Percentiles rank a stretch among this genome's conserved stretches.
These are phyloP conservation scores for Amphipoea lucens DNA, from an alignment of 2,888 invertebrate genomes.

Conservation along the genomic window DNA sequence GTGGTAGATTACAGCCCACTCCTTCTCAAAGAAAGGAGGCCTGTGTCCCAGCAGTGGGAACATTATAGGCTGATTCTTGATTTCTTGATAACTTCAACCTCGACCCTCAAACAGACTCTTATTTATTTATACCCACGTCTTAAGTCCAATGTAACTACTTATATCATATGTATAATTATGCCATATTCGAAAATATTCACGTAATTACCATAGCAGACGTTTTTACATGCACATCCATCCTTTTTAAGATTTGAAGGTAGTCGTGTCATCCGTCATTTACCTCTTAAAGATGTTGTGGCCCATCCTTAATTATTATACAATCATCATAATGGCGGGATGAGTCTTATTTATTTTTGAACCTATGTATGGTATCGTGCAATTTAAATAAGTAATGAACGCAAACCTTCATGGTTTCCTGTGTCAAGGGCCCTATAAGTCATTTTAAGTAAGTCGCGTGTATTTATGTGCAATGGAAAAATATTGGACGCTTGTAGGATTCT, in stretches of 20 bases:
- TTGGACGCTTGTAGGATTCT: neutral
- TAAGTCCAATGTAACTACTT: constrained; percentile 25
- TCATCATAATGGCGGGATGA: neutral
- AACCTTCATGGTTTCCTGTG: constrained; percentile 1
- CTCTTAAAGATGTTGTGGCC: neutral
- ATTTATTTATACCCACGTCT: neutral
- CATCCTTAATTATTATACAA: neutral
- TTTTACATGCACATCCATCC: constrained; percentile 10
- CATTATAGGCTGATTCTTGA: too few species aligned
- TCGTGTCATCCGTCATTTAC: constrained; percentile 20
- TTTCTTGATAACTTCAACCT: neutral
- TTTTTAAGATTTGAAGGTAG: constrained; percentile 26
- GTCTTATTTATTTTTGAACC: neutral
- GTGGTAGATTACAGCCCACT: too few species aligned
- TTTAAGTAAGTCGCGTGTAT: neutral
- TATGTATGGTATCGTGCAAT: constrained; percentile 14
- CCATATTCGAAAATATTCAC: neutral
- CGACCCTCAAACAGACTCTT: constrained; percentile 1
- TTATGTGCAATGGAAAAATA: neutral
- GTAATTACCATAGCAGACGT: neutral
- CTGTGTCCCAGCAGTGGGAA: too few species aligned
- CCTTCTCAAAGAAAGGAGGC: too few species aligned
- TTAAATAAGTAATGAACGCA: constrained; percentile 1
- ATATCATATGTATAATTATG: constrained; percentile 9
- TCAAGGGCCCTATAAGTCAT: neutral